Conservation (phyloP, 2,888 invertebrate genomes). For the Xylophagus ater region DNA sequence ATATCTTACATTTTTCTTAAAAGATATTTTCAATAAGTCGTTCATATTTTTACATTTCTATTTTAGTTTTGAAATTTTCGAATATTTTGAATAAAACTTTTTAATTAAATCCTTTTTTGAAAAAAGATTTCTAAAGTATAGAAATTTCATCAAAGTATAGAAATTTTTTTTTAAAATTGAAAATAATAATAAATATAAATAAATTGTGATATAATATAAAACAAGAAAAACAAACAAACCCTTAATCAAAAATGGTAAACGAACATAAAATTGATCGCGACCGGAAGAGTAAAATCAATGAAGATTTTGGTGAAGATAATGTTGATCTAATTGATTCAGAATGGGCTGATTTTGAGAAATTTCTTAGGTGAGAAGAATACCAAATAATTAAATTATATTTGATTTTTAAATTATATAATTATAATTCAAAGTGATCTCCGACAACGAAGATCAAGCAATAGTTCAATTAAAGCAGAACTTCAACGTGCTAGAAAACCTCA, state of each 20-base stretch:
- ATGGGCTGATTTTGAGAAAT: constrained; percentile 39
- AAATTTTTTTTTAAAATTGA: too few relatives aligned
- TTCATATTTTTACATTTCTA: too few relatives aligned
- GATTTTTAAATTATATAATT: constrained; percentile 5
- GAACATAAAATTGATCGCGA: constrained; percentile 13
- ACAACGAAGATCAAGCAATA: constrained; percentile 31
- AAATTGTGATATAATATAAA: too few relatives aligned
- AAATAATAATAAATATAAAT: too few relatives aligned
- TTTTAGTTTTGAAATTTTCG: too few relatives aligned
- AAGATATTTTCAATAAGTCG: too few relatives aligned
- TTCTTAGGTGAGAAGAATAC: constrained; percentile 20
- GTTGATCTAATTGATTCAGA: constrained; percentile 37
- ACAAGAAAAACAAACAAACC: neutral
- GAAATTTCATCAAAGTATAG: too few relatives aligned
- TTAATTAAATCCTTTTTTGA: too few relatives aligned
- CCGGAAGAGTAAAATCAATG: constrained; percentile 31
- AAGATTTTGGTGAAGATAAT: constrained; percentile 39
- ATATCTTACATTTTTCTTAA: too few relatives aligned
- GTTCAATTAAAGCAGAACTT: constrained; percentile 34
- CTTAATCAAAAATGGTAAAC: neutral
- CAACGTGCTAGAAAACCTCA: constrained; percentile 29
- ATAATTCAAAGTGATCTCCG: constrained; percentile 29
- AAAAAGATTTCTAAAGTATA: too few relatives aligned
- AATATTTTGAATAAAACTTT: too few relatives aligned
- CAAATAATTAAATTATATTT: neutral